A percentile compares a stretch with the other conserved stretches of the same genome.
phyloP scores from a whole-genome alignment of 2,888 invertebrate genomes.

The Drosophila austrosaltans region DNA sequence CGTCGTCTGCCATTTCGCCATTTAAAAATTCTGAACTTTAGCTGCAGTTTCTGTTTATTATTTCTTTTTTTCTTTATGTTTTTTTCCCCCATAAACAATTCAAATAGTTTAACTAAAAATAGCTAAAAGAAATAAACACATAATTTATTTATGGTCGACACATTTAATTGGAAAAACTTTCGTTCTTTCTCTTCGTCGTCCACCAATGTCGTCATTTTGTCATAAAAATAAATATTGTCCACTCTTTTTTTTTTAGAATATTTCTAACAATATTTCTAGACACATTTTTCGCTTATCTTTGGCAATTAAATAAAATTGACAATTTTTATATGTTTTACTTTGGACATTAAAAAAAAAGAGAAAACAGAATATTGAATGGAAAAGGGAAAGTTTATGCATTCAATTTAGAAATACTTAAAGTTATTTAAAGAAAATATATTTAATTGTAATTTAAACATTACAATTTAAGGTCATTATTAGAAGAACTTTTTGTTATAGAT shows the following conservation, averaged over 20 bases:
- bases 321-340: constrained; percentile 3
- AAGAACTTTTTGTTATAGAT: too few species aligned
- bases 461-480: too few species aligned
- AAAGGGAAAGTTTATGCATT: neutral
- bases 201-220: constrained; percentile 71
- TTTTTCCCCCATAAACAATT: constrained; percentile 20
- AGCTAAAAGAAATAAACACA: constrained; percentile 20
- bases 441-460: too few species aligned
- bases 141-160: constrained; percentile 50
- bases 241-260: constrained; percentile 42
- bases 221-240: constrained; percentile 64
- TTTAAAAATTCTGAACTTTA: neutral
- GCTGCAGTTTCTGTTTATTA: constrained; percentile 3
- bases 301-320: constrained; percentile 24
- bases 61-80: constrained; percentile 14
- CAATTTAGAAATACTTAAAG: neutral
- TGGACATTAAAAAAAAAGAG: neutral
- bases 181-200: constrained; percentile 38
- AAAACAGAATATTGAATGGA: neutral
- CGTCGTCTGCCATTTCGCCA: neutral
- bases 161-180: constrained; percentile 67
- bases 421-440: neutral
- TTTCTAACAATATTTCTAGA: constrained; percentile 36
- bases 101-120: constrained; percentile 18
- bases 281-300: constrained; percentile 35